These are phyloP conservation scores for Pocillopora verrucosa DNA, from an alignment of 64 coral and sea anemone genomes.

Conservation along the genomic window DNA sequence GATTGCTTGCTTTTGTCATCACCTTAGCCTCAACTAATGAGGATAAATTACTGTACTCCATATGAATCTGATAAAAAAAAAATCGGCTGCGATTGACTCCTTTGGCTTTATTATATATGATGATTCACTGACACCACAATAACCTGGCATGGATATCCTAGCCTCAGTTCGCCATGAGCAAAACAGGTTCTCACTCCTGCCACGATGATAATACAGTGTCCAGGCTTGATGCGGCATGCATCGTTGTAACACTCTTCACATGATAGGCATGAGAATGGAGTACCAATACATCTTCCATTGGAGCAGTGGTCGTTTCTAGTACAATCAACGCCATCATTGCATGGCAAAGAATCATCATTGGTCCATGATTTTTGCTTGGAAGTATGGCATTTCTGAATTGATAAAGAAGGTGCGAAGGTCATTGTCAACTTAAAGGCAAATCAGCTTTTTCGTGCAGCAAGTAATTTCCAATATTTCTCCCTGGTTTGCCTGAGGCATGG, in stretches of 20 bases:
- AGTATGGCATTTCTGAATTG: slow-evolving; percentile 34
- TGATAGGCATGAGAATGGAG: slow-evolving; percentile 24
- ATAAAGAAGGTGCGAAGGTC: no score
- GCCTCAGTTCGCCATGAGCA: background rate
- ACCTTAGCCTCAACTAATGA: no score
- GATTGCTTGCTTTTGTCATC: no score
- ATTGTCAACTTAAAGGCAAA: no score
- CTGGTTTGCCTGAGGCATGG: no score
- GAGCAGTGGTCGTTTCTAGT: slow-evolving; percentile 59
- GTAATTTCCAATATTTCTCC: no score
- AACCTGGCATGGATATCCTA: slow-evolving; percentile 61
- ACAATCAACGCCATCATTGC: slow-evolving; percentile 61
- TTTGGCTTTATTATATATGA: background rate
- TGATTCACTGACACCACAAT: background rate
- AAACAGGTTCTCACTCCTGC: slow-evolving; percentile 41
- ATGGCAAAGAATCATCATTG: slow-evolving; percentile 33
- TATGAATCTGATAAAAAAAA: no score
- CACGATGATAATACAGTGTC: slow-evolving; percentile 42
- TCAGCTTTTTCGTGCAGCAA: no score
- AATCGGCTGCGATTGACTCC: no score
- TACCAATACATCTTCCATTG: slow-evolving; percentile 42
- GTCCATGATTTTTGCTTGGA: slow-evolving; percentile 22
- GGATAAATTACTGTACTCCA: no score
- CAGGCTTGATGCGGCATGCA: slow-evolving; percentile 54
- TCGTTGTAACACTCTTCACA: slow-evolving; percentile 58